A percentile compares a stretch with the other conserved stretches of the same genome.
These are phyloP conservation scores for Limnodromus scolopaceus DNA, from an alignment of 2,797 vertebrate species.

Conservation along the genomic window DNA sequence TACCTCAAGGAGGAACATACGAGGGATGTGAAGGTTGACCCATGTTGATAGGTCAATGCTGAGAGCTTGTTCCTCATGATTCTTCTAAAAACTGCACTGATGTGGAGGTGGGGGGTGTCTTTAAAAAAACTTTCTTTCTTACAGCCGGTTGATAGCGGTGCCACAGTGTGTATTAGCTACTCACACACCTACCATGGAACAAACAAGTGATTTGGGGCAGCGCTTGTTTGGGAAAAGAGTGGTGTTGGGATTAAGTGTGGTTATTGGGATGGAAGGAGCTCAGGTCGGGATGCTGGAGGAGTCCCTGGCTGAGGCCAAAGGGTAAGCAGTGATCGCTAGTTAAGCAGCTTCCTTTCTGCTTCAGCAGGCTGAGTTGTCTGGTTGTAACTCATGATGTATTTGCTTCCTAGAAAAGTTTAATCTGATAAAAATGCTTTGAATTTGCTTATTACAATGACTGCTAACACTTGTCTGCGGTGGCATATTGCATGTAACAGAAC, in stretches of 20 bases:
- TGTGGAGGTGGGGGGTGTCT: neutral
- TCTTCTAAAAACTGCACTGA: neutral
- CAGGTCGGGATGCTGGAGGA: neutral
- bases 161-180: neutral
- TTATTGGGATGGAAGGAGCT: neutral
- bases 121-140: neutral
- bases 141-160: neutral
- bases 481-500: neutral
- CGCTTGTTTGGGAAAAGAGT: rapidly evolving
- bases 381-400: neutral
- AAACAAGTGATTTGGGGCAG: neutral
- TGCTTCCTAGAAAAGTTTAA: neutral
- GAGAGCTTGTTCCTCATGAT: neutral
- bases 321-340: neutral
- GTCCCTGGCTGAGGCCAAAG: neutral
- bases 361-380: neutral
- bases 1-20: neutral
- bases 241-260: neutral
- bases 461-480: neutral
- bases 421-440: neutral
- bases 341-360: neutral
- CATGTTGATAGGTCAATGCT: neutral
- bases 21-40: neutral
- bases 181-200: neutral
- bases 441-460: neutral